Evolutionary conservation across 2,113 vertebrate genomes (phyloP), one percentile per base, ranked within the genome.

Genomic region (Astur gentilis): DNA sequence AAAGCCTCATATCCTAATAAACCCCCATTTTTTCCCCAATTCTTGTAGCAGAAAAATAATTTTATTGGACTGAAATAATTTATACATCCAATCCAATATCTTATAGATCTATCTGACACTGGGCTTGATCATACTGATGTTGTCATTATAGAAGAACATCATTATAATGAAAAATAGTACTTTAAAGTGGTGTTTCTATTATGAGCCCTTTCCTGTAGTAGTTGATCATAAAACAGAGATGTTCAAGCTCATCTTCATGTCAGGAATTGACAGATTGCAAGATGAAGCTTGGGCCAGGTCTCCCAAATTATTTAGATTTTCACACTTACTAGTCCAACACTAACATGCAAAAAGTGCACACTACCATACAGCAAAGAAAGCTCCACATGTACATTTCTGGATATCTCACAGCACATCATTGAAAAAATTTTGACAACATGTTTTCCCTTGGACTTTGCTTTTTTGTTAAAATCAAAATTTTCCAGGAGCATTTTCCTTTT

Each of bases 221-320:
- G 78, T 7, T 87, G 58, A 88, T 91, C 61, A 85, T 90, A 95
- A 96, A 97, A 73, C 8, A 89, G 58, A 93, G 12, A 52, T 60
- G 20, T 84, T 89, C 54, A n/a, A 47, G 23, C 12, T 71, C 54
- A 67, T 65, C 44, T 52, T 91, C 21, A 58, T 83, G 60, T 75
- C 54, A 90, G 22, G 22, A 44, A 60, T 7, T 55, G 70, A 79
- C 36, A 93, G 66, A 83, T 8, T 66, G 55, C 20, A 83, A 97
- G 18, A 66, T 9, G 8, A 90, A 76, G 3, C 16, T 71, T 65
- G 12, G 67, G 7, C 7, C n/a, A 64, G 22, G 27, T 72, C 12
- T 90, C 61, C 26, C 52, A 92, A 85, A 85, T 61, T 65, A 60
- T 79, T 90, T 71, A 55, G 16, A 19, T 85, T 92, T 92, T 90